These are phyloP conservation scores for Antrozous pallidus DNA, from an alignment of 2,797 vertebrate species.

Conservation along the genomic window DNA sequence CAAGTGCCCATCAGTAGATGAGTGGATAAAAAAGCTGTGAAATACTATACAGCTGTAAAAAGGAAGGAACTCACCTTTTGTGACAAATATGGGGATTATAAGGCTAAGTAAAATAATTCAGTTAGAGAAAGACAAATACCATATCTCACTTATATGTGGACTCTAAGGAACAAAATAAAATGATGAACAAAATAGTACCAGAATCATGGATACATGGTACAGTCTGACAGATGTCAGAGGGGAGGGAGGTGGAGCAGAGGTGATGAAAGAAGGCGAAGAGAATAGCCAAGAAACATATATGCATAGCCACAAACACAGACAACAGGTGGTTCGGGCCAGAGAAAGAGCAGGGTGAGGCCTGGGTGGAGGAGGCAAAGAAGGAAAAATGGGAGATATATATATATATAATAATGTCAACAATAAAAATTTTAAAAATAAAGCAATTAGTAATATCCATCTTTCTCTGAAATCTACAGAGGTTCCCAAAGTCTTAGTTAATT, in stretches of 20 bases:
- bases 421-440: slow-evolving; percentile 19
- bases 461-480: slow-evolving; percentile 27
- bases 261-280: neutral
- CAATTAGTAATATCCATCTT: slow-evolving; percentile 15
- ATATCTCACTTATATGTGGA: neutral
- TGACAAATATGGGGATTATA: neutral
- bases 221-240: neutral
- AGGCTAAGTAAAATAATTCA: neutral
- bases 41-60: neutral
- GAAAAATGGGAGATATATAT: neutral
- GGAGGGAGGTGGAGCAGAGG: neutral
- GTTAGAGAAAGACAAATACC: neutral
- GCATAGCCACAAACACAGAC: neutral
- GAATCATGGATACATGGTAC: neutral
- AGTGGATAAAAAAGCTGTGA: neutral
- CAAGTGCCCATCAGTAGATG: neutral
- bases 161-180: neutral
- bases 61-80: neutral
- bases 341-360: neutral
- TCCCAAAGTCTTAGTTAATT: slow-evolving; percentile 33
- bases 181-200: neutral
- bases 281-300: neutral
- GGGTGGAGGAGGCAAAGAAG: neutral
- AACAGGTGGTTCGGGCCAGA: neutral
- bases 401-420: neutral